phyloP scores from a whole-genome alignment of 2,797 vertebrate species.

The Neostethus bicornis region DNA sequence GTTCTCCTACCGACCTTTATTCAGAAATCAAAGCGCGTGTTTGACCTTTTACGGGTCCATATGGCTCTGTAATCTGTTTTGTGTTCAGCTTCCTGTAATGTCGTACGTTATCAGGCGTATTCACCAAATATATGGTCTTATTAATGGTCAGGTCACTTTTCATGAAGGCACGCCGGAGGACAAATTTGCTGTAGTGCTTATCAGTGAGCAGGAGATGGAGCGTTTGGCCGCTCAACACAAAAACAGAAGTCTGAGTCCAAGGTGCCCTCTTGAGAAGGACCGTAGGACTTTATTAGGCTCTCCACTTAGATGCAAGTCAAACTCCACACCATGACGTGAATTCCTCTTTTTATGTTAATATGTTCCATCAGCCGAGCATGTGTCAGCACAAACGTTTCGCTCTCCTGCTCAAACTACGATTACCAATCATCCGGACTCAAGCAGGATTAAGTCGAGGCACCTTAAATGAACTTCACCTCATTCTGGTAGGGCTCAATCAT shows the following conservation, averaged over 20 bases:
- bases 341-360: conserved; percentile 70
- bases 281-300: conserved; percentile 62
- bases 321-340: conserved; percentile 54
- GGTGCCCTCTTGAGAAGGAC: conserved; percentile 55
- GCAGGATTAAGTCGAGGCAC: conserved; percentile 66
- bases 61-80: conserved; percentile 53
- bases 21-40: conserved; percentile 25
- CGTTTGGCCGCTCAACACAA: conserved; percentile 31
- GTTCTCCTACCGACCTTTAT: conserved; percentile 4
- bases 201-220: conserved; percentile 23
- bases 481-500: conserved; percentile 56
- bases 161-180: conserved; percentile 52
- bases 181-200: conserved; percentile 56
- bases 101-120: conserved; percentile 47
- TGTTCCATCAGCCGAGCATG: conserved; percentile 50
- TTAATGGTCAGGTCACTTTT: conserved; percentile 65
- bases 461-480: conserved; percentile 65
- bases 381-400: conserved; percentile 66
- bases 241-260: conserved; percentile 26
- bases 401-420: conserved; percentile 51
- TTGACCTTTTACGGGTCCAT: conserved; percentile 34
- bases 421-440: conserved; percentile 65
- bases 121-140: conserved; percentile 46
- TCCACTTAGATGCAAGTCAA: conserved; percentile 37
- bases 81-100: conserved; percentile 28